These are phyloP conservation scores for Cryptus armator DNA, from an alignment of 2,888 invertebrate species.

Conservation along the genomic window DNA sequence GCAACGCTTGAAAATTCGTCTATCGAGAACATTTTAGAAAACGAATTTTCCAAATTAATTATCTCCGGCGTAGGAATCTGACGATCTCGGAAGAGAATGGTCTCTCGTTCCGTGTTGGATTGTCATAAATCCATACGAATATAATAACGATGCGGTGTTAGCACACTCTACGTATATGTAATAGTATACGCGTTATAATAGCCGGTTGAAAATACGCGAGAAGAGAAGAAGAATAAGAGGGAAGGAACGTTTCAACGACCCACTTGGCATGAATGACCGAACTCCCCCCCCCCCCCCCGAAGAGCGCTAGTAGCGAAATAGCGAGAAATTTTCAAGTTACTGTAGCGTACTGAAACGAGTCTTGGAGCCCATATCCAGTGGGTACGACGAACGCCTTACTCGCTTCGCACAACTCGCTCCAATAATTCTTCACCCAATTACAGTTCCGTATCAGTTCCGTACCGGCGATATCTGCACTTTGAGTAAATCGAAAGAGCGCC, in stretches of 20 bases:
- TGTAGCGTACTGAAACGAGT: slow-evolving; percentile 32
- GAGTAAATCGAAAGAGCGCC: background rate
- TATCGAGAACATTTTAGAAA: slow-evolving; percentile 51
- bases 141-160: slow-evolving; percentile 33
- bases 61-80: background rate
- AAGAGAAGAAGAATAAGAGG: slow-evolving; percentile 20
- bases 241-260: slow-evolving; percentile 60
- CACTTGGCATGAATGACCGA: slow-evolving; percentile 66
- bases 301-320: slow-evolving; percentile 38
- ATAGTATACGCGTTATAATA: background rate
- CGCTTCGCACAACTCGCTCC: slow-evolving; percentile 57
- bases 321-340: slow-evolving; percentile 38
- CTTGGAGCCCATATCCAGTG: background rate
- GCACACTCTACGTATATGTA: background rate
- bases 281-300: slow-evolving; percentile 6
- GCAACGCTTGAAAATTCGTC: slow-evolving; percentile 6
- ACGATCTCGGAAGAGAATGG: slow-evolving; percentile 29
- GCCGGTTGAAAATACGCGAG: slow-evolving; percentile 1
- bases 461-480: slow-evolving; percentile 27
- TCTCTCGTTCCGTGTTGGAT: slow-evolving; percentile 54
- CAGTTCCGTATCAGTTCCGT: slow-evolving; percentile 63
- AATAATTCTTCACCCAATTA: slow-evolving; percentile 68
- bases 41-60: slow-evolving; percentile 42
- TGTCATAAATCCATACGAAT: slow-evolving; percentile 47
- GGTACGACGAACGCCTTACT: slow-evolving; percentile 39